phyloP scores from a whole-genome alignment of 2,113 vertebrate species.

The Phrynosoma blainvillii region DNA sequence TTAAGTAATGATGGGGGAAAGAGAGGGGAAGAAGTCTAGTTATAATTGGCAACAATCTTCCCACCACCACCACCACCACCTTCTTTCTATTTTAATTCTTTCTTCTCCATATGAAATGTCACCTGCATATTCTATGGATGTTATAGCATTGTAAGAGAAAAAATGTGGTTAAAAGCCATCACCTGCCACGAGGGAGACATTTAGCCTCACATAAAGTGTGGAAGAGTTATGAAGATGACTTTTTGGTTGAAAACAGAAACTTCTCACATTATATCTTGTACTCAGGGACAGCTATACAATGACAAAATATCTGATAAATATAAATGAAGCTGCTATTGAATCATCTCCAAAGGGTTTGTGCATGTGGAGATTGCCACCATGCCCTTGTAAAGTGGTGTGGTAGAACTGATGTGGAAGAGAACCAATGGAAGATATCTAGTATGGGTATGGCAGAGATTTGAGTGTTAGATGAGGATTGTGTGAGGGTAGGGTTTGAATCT shows the following conservation, averaged over 20 bases:
- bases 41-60: neutral
- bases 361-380: too few species aligned
- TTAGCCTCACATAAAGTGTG: neutral
- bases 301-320: too few species aligned
- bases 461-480: too few species aligned
- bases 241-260: neutral
- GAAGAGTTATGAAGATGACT: neutral
- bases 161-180: neutral
- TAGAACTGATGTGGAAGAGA: neutral
- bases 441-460: too few species aligned
- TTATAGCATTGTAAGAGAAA: neutral
- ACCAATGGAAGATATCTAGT: too few species aligned
- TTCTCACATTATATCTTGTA: neutral
- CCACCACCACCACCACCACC: too few species aligned
- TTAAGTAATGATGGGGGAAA: neutral
- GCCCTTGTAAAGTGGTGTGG: neutral
- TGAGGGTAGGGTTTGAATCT: too few species aligned
- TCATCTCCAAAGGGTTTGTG: neutral
- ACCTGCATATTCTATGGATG: neutral
- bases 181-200: neutral
- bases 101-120: neutral
- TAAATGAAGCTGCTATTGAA: too few species aligned
- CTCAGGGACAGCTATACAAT: neutral
- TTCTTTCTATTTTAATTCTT: neutral
- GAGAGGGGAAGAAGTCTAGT: neutral